Conservation (phyloP, 2,888 invertebrate genomes). For the Polydrusus pterygomalis region DNA sequence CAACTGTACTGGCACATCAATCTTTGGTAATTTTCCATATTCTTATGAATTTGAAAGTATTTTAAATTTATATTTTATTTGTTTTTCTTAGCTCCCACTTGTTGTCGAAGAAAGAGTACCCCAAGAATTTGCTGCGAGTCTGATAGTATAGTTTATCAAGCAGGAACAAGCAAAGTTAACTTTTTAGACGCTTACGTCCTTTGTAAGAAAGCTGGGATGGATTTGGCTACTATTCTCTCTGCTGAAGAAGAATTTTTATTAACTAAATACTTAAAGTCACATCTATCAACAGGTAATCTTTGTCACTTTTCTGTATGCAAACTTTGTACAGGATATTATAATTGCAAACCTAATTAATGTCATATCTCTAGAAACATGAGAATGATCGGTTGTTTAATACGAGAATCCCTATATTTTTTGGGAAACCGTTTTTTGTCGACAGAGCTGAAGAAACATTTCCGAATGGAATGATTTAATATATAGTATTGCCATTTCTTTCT, state of each 20-base stretch:
- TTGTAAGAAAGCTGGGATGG: conserved; percentile 6
- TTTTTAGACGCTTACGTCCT: neutral
- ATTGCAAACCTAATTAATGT: no score
- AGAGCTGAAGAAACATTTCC: no score
- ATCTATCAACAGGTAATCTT: neutral
- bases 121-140: neutral
- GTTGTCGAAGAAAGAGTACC: neutral
- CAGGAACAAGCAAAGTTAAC: neutral
- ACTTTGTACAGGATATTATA: no score
- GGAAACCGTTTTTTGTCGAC: no score
- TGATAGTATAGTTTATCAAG: neutral
- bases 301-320: no score
- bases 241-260: neutral
- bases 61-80: no score
- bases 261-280: neutral
- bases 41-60: neutral
- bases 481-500: no score
- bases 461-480: no score
- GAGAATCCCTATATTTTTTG: no score
- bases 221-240: neutral
- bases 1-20: neutral
- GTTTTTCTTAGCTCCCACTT: neutral
- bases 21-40: neutral
- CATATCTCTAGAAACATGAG: no score
- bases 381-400: no score